Evolutionary conservation across 2,797 vertebrate genomes (phyloP), one percentile per base, ranked within the genome.

Genomic region (Tympanoctomys barrerae): DNA sequence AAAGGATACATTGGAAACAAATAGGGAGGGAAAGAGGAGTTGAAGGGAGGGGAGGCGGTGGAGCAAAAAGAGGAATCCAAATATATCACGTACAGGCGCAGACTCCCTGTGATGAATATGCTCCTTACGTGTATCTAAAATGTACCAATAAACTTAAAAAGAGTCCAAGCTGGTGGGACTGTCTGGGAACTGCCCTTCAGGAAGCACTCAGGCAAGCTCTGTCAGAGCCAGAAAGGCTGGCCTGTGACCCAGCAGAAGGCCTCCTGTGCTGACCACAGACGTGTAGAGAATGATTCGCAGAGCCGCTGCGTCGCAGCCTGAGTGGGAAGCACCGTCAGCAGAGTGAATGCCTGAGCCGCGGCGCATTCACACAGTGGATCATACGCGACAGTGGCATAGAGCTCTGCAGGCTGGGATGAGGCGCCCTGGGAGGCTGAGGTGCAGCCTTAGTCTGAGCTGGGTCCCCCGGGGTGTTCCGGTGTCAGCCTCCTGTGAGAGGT

Each of bases 201-300:
- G 42, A 62, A 39, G 54, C 62, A 68, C 36, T 46, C 9, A 28
- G 82, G 12, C 7, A 9, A 12, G 31, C 7, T 24, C 83, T 81
- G 66, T 46, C 13, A n/a, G 36, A 31, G 28, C 21, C 26, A 28
- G 7, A 52, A 36, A 10, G 46, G 4, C 28, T 19, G 19, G 12
- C 33, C 62, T 3, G 2, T 2, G n/a, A 57, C 31, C 36, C 21
- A 12, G 77, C 22, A 13, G 42, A 36, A 24, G 0, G 1, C 18
- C 7, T 5, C 16, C 14, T 12, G 13, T 33, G 9, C 1, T 54
- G 19, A 52, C 33, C 85, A 54, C 11, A 54, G 66, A 64, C 10
- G 9, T 0, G 0, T 0, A 0, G 4, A 49, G 33, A 59, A 21
- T 8, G 5, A 52, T 39, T 78, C 79, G 7, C 3, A 22, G 84